Evolutionary conservation across 2,113 vertebrate genomes (phyloP).

Genomic region (Noctilio leporinus): DNA sequence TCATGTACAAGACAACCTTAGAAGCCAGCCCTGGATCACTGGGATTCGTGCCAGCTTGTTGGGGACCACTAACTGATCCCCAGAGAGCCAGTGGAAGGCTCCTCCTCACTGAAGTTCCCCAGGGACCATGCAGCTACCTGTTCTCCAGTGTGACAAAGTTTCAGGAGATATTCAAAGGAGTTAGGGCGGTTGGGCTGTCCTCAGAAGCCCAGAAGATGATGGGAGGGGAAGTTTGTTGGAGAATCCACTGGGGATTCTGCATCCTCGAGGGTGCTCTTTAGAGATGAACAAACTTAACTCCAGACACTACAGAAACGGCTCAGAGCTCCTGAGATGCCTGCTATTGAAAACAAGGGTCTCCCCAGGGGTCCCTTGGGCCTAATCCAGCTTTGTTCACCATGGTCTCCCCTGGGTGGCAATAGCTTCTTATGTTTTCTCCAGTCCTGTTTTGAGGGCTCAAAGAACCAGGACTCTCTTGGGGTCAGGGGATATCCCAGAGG

Average conservation of each 20-base stretch:
- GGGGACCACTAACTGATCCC: background rate
- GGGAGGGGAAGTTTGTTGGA: background rate
- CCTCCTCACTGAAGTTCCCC: background rate
- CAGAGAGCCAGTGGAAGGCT: background rate
- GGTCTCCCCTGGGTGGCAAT: background rate
- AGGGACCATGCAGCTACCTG: background rate
- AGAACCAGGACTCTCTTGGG: background rate
- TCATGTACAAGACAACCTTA: background rate
- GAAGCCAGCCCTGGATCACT: background rate
- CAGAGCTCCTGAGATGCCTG: background rate
- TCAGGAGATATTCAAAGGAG: background rate
- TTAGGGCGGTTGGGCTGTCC: background rate
- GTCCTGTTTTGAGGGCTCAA: background rate
- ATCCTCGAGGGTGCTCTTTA: background rate
- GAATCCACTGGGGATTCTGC: background rate
- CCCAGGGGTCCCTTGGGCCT: background rate
- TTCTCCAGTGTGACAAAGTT: background rate
- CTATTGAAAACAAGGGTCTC: slow-evolving; percentile 12
- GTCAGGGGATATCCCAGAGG: background rate
- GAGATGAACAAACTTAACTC: background rate
- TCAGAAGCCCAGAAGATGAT: background rate
- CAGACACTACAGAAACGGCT: background rate
- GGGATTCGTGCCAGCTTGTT: background rate
- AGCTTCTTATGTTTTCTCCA: background rate
- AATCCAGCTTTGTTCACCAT: background rate